A percentile compares a stretch with the other conserved stretches of the same genome.
Evolutionary conservation across 2,888 invertebrate genomes (phyloP).

Genomic region (Eupithecia pulchellata): DNA sequence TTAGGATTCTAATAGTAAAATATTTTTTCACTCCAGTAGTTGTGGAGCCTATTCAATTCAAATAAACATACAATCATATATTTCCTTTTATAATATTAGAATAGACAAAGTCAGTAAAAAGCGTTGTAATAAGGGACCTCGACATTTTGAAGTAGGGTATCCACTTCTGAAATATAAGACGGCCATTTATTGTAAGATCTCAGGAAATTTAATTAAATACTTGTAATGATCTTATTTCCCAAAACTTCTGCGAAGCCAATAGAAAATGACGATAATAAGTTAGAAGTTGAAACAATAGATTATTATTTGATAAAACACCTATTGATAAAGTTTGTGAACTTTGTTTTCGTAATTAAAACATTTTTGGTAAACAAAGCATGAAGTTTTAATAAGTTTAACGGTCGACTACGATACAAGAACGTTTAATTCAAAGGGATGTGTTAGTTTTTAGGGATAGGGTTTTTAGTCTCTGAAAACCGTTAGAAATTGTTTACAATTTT

Average conservation of each 20-base stretch:
- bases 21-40: no score
- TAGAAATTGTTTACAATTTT: background rate
- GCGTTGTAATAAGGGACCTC: background rate
- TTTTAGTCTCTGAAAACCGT: background rate
- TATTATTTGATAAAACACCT: background rate
- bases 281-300: background rate
- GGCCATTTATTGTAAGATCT: background rate
- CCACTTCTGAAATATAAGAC: slow-evolving; percentile 1
- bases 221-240: slow-evolving; percentile 9
- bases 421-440: background rate
- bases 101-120: background rate
- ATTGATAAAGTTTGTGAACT: slow-evolving; percentile 10
- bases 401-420: background rate
- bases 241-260: slow-evolving; percentile 10
- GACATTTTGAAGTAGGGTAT: background rate
- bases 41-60: no score
- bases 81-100: no score
- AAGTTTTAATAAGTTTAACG: background rate
- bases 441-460: background rate
- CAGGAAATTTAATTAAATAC: slow-evolving; percentile 10
- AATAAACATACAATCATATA: no score
- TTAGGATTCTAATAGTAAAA: no score
- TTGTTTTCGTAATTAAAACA: slow-evolving; percentile 8
- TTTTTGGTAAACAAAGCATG: slow-evolving; percentile 4
- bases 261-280: slow-evolving; percentile 3